Base-by-base conservation (phyloP, 2,888 invertebrate genomes). In the Eubasilissa splendida region DNA sequence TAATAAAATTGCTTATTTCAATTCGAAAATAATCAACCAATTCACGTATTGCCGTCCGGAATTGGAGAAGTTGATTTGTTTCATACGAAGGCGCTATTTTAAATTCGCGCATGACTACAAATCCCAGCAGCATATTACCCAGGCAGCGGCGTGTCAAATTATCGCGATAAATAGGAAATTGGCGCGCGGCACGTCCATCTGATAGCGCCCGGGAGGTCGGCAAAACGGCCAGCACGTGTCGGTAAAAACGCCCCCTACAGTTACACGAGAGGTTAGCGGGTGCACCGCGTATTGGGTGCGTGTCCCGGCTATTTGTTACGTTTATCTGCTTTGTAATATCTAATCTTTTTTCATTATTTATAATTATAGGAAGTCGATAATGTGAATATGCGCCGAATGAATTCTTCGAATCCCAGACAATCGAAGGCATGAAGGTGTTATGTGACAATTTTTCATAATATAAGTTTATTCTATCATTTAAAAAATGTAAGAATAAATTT, bases 151-250 rank as follows among this genome's bases (percentile, higher is more conserved):
- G 56, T 56, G 53, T 53, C 71, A 33, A 71, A 71, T 71, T 52
- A 71, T 60, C n/a, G 42, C 58, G 59, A 65, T 65, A 65, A 54
- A 76, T 76, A 54, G 53, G 65, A 66, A 79, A 79, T 79, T n/a
- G 77, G 53, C 82, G 70, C 82, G 82, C 80, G 82, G 52, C 80
- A 33, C 52, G 42, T 52, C 50, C 74, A 68, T 80, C 58, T 65
- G 82, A 82, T 82, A 80, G 54, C 80, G 80, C 78, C 78, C 50
- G 70, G 59, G 68, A 75, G 59, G 52, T 52, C 50, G 52, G 76
- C 60, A 77, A 77, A 33, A 65, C 42, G 54, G 31, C 71, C 12
- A 68, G 56, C 79, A 79, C 79, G 73, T 73, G 79, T 60, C 73
- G 73, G 52, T 52, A 66, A 73, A 65, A 74, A 8, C 65, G 53